Conservation (phyloP, 2,797 vertebrate genomes). For the Pampus argenteus region DNA sequence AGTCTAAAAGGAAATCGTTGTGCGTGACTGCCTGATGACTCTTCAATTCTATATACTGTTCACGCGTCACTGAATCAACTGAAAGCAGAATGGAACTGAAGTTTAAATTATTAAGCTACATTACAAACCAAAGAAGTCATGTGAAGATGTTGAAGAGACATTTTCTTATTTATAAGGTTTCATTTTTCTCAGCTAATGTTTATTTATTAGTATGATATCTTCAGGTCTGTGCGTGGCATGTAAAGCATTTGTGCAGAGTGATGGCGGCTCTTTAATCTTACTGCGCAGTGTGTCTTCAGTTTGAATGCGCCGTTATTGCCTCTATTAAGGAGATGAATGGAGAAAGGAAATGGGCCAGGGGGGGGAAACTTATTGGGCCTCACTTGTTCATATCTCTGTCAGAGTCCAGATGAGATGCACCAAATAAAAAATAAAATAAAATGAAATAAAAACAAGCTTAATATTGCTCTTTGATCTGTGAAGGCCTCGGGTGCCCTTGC, state of each 20-base stretch:
- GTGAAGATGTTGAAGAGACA: neutral
- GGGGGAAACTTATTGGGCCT: slow-evolving; percentile 51
- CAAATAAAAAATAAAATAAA: slow-evolving; percentile 35
- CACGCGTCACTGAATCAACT: neutral
- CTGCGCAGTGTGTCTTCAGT: slow-evolving; percentile 24
- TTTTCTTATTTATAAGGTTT: neutral
- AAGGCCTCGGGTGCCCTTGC: slow-evolving; percentile 32
- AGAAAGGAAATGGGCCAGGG: slow-evolving; percentile 46
- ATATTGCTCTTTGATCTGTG: slow-evolving; percentile 56
- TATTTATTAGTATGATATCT: slow-evolving; percentile 9
- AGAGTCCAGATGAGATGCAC: slow-evolving; percentile 54
- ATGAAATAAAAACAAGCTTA: slow-evolving; percentile 1
- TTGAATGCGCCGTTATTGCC: slow-evolving; percentile 41
- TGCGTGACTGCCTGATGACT: no score
- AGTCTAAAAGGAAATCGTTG: no score
- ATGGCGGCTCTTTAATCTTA: slow-evolving; percentile 13
- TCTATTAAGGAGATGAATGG: slow-evolving; percentile 63
- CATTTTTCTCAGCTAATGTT: neutral
- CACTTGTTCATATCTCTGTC: slow-evolving; percentile 50
- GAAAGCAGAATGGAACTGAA: neutral
- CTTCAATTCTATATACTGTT: no score
- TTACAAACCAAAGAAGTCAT: neutral
- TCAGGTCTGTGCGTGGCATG: slow-evolving; percentile 5
- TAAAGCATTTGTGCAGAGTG: slow-evolving; percentile 3
- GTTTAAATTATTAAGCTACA: neutral